Base-by-base conservation (phyloP, 1,140 invertebrate genomes). In the Vanessa atalanta region DNA sequence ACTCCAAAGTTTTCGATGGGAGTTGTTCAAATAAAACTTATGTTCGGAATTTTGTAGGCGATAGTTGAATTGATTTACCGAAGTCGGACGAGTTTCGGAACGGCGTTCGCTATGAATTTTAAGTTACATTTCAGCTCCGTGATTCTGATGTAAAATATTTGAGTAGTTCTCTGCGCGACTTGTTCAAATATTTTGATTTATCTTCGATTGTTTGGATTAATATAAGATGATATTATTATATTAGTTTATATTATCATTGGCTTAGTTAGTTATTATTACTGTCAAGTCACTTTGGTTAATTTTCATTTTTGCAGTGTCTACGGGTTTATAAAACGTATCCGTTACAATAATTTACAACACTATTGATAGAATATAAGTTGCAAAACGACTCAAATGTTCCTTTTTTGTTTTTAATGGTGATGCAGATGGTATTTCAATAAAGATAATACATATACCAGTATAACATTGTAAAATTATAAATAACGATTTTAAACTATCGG, bases 11-110 rank as follows among this genome's bases (percentile, higher is more conserved):
- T 67, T 66, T 31, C 16, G 51, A 37, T 53, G 12, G 50, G 31
- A 23, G 65, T 20, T 20, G 20, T 31, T 43, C 31, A 50, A 43
- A 67, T 55, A 67, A 55, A 67, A 67, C 15, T 50, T 16, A 13
- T 43, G 50, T 53, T 57, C 47, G 65, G 16, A 37, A 67, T 67
- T 55, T 55, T 16, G 15, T 53, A 37, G 48, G 23, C 16, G 47
- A 67, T 37, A 55, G 13, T 37, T 12, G 65, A 67, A 55, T 53
- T 67, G 65, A 20, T 67, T 67, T 43, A 55, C 15, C 31, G 26
- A 26, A 53, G 65, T 67, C 31, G 50, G 16, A 26, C 31, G 23
- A 16, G 26, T 31, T n/a, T 37, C 11, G 5, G 20, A 12, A 26
- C 51, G 51, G 15, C n/a, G 53, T 43, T 55, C 31, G 50, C n/a